These are phyloP conservation scores for Patiria pectinifera DNA, from an alignment of 53 echinoderm and acorn worm species.

Conservation along the genomic window DNA sequence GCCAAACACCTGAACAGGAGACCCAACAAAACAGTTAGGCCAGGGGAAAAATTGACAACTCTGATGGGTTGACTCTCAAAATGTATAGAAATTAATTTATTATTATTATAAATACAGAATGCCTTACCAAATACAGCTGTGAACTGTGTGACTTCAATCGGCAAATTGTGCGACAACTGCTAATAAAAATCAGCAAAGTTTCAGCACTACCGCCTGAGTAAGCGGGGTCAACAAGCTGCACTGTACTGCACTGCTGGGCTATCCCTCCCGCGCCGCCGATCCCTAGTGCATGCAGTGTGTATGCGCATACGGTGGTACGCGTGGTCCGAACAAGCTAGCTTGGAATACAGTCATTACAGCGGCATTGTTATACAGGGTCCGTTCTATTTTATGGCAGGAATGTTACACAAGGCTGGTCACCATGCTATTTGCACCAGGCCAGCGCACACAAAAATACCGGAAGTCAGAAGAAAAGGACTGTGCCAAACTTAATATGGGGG, in stretches of 20 bases:
- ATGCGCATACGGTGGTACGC: no score
- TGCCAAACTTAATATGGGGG: constrained; percentile 50
- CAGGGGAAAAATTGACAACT: no score
- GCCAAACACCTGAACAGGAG: no score
- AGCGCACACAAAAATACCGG: constrained; percentile 7
- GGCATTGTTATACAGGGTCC: neutral
- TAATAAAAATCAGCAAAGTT: neutral
- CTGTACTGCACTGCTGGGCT: no score
- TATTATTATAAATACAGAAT: neutral
- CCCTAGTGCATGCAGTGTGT: no score
- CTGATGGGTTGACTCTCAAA: no score
- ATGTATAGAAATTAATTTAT: neutral
- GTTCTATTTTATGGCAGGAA: neutral
- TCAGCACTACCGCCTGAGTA: neutral
- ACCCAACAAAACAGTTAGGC: no score
- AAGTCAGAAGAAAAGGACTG: constrained; percentile 50
- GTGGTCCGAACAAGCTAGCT: neutral
- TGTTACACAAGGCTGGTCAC: constrained; percentile 21
- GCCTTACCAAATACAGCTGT: constrained; percentile 54
- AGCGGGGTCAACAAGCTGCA: neutral
- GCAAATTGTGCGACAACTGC: constrained; percentile 6
- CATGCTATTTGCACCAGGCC: constrained; percentile 12
- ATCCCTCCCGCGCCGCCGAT: no score
- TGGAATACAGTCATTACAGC: constrained; percentile 23
- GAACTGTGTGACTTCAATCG: constrained; percentile 10